Base-by-base conservation (phyloP, 30 jellyfish, hydroid and myxozoan genomes). In the Hydra vulgaris region DNA sequence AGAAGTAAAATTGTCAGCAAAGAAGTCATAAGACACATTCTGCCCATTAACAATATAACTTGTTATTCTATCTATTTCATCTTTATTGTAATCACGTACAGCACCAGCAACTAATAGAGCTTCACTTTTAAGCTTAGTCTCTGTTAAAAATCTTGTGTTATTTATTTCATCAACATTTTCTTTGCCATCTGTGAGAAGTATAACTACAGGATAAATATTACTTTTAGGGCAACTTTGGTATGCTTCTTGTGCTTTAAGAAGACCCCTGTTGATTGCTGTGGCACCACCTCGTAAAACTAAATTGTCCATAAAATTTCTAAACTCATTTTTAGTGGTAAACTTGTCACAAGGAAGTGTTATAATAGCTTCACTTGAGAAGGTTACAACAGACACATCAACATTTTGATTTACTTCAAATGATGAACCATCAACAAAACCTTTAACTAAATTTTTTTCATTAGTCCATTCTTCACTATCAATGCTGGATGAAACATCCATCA, bases 61-160 rank as follows among this genome's bases (percentile, higher is more conserved):
- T 8, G 83, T 21, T 26, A 75, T 53, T 12, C 83, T 26, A 16
- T 12, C 17, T 0, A 75, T 22, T 7, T 75, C 83, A 75, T 17
- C 0, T 5, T 12, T 0, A 25, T 5, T 75, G 5, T 0, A 7
- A 12, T 0, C 83, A 0, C 26, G 55, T 25, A 75, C 25, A 21
- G 83, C 83, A 75, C 83, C 83, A 21, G 25, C 66, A 75, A 25
- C 24, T 16, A 75, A 22, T 4, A 75, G 23, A 54, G 83, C 79
- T 75, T 75, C 83, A 20, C 76, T 54, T 22, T 70, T 66, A 0
- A 75, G 74, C 18, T n/a, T 25, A 23, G 1, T n/a, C 26, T 75
- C 83, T 21, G 75, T 75, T 18, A 7, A 21, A 7, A 20, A 7
- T 1, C 24, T 18, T 15, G 16, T 7, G 18, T 74, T 18, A 53